These are phyloP conservation scores for Tiaroga cobitis DNA, from an alignment of 2,797 vertebrate genomes.

Conservation along the genomic window DNA sequence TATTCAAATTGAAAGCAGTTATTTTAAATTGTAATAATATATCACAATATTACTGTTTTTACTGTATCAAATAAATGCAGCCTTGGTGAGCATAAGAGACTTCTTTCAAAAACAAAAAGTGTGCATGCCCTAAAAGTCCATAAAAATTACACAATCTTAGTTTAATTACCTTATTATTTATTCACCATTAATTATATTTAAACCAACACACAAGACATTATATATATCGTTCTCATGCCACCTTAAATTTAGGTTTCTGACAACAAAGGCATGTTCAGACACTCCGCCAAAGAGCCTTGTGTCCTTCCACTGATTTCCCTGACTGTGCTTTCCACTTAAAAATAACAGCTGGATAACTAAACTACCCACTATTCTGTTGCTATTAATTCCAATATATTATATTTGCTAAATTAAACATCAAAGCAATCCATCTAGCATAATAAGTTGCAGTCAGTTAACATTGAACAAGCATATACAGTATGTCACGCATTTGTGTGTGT, in stretches of 20 bases:
- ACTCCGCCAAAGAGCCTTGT: neutral
- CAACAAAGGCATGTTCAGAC: slow-evolving; percentile 31
- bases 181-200: neutral
- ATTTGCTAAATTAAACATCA: neutral
- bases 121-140: neutral
- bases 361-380: neutral
- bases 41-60: too few relatives aligned
- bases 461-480: neutral
- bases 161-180: neutral
- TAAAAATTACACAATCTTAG: neutral
- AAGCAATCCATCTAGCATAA: neutral
- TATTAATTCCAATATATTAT: neutral
- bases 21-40: too few relatives aligned
- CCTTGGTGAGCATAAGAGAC: too few relatives aligned
- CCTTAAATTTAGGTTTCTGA: slow-evolving; percentile 31
- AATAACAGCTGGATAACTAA: neutral
- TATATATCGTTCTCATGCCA: neutral
- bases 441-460: neutral
- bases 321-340: neutral
- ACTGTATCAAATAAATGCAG: too few relatives aligned
- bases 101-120: neutral
- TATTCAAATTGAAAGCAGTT: too few relatives aligned
- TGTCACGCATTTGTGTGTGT: neutral
- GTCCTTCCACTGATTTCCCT: neutral
- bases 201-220: neutral